These are phyloP conservation scores for Zosterops hypoxanthus DNA, from an alignment of 2,113 vertebrate species.

Conservation along the genomic window DNA sequence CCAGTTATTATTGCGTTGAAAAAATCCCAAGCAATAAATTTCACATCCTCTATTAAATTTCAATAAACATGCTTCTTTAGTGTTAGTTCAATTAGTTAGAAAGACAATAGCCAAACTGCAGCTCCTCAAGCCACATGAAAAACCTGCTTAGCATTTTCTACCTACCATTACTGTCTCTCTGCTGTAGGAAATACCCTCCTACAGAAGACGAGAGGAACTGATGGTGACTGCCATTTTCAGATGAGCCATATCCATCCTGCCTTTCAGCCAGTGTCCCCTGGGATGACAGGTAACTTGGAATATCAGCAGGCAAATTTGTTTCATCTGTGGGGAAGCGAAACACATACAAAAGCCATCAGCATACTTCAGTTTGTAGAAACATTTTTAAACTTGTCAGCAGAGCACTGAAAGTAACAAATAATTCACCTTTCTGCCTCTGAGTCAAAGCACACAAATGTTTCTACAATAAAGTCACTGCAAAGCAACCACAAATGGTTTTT, in stretches of 20 bases:
- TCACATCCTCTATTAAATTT: background rate
- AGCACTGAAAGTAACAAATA: background rate
- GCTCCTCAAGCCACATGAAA: background rate
- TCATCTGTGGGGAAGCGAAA: slow-evolving; percentile 81
- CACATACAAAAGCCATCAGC: background rate
- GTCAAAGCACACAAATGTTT: slow-evolving; percentile 12
- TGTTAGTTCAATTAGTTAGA: background rate
- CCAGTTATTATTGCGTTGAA: background rate
- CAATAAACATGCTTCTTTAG: background rate
- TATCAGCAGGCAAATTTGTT: slow-evolving; percentile 94
- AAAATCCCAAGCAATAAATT: background rate
- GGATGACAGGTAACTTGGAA: slow-evolving; percentile 94
- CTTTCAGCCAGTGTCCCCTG: slow-evolving; percentile 93
- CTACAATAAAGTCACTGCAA: background rate
- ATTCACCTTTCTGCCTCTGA: slow-evolving; percentile 6
- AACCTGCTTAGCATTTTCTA: background rate
- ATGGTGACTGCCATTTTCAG: slow-evolving; percentile 91
- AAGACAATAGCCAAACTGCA: background rate
- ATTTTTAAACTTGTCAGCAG: slow-evolving; percentile 20
- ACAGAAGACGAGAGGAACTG: slow-evolving; percentile 86
- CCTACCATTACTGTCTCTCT: slow-evolving; percentile 86
- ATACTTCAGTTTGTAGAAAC: background rate
- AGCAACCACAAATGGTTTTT: background rate
- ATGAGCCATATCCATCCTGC: slow-evolving; percentile 89
- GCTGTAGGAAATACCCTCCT: slow-evolving; percentile 87